Percentiles rank a stretch among this genome's conserved stretches.
Evolutionary conservation across 2,888 invertebrate genomes (phyloP).

Genomic region (Rotaria socialis): DNA sequence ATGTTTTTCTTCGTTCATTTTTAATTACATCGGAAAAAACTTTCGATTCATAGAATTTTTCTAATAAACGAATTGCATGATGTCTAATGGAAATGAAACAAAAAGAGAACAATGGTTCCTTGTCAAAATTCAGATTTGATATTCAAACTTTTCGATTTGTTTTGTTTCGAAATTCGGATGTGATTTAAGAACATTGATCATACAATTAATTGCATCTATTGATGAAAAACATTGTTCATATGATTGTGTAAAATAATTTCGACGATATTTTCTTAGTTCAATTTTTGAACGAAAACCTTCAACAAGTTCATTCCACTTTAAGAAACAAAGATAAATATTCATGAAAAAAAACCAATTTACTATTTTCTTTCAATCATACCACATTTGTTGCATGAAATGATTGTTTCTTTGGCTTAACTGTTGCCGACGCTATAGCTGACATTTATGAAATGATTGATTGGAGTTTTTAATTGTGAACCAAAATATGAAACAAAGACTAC

Average conservation of each 20-base stretch:
- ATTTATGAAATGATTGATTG: background rate
- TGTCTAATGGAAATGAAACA: background rate
- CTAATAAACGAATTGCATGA: background rate
- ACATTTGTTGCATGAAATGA: slow-evolving; percentile 1
- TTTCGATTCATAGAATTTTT: slow-evolving; percentile 18
- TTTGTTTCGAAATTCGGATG: slow-evolving; percentile 13
- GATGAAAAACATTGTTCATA: slow-evolving; percentile 14
- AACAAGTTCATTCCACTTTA: slow-evolving; percentile 12
- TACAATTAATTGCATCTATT: background rate
- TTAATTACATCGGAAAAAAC: background rate
- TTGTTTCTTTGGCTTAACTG: background rate
- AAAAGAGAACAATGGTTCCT: background rate
- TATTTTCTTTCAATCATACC: background rate
- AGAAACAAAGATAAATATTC: too few species aligned
- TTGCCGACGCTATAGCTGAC: background rate
- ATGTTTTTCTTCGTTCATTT: slow-evolving; percentile 19
- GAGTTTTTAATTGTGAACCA: slow-evolving; percentile 8
- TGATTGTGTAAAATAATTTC: background rate
- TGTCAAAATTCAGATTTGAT: too few species aligned
- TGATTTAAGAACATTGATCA: background rate
- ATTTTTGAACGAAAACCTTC: slow-evolving; percentile 6
- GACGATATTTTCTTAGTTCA: slow-evolving; percentile 3
- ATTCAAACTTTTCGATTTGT: slow-evolving; percentile 7
- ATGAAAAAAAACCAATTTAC: background rate
- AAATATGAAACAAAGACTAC: background rate